Percentiles rank a stretch among this genome's conserved stretches.
phyloP scores from a whole-genome alignment of 2,888 invertebrate species.

The Megamerina dolium region DNA sequence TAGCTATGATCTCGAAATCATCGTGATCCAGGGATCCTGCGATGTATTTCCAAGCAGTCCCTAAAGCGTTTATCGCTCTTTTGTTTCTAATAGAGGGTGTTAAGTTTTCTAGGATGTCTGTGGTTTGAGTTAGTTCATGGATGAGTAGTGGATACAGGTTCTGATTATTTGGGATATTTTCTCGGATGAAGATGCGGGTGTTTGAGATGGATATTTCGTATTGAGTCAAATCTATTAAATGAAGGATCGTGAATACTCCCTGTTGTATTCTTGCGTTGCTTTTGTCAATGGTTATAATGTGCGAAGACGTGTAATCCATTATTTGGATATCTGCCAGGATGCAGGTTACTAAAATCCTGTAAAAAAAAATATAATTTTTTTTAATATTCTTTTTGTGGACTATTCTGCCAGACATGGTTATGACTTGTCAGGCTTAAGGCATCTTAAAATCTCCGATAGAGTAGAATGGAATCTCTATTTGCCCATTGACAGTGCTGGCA shows the following conservation, averaged over 20 bases:
- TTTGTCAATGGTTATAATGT: conserved; percentile 3
- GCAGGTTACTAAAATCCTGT: not conserved
- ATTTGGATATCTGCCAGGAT: not conserved
- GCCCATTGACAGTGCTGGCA: conserved; percentile 13
- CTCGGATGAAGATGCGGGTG: conserved; percentile 4
- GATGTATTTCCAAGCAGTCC: conserved; percentile 9
- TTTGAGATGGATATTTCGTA: conserved; percentile 5
- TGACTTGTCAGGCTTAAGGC: conserved; percentile 14
- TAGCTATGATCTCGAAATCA: conserved; percentile 6
- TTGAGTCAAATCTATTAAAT: conserved; percentile 5
- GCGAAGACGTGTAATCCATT: conserved; percentile 3
- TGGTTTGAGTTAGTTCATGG: conserved; percentile 2
- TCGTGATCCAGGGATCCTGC: conserved; percentile 2
- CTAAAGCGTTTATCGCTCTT: conserved; percentile 7
- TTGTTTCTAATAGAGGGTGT: conserved; percentile 8
- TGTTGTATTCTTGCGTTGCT: conserved; percentile 4
- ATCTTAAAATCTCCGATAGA: conserved; percentile 19
- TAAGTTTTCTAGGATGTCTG: conserved; percentile 6
- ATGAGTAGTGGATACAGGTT: conserved; percentile 7
- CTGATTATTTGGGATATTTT: conserved; percentile 5
- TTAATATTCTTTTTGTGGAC: too few species aligned
- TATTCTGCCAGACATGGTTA: too few species aligned
- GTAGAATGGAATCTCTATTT: conserved; percentile 22
- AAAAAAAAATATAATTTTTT: not conserved
- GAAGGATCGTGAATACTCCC: conserved; percentile 6